Evolutionary conservation across 2,113 vertebrate species (phyloP), one percentile per base, ranked within the genome.

Genomic region (Astatoreochromis straeleni): DNA sequence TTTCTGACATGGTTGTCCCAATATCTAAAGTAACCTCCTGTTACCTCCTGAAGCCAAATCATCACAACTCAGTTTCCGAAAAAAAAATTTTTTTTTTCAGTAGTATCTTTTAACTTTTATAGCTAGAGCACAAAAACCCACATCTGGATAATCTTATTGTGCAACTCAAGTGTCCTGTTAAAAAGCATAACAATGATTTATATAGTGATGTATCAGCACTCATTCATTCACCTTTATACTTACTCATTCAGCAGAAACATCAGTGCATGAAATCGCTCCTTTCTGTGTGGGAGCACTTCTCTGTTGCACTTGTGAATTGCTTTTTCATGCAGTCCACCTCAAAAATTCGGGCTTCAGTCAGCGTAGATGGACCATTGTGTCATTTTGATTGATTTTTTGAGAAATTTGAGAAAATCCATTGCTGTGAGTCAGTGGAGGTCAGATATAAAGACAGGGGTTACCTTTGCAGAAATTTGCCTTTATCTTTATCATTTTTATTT

Each of bases 71-170:
- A 49, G 24, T 1, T 75, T 75, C 24, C 42, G n/a, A n/a, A 1
- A 12, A 49, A 29, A 7, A 10, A 3, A 1, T 0, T 47, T 47
- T 33, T 21, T 29, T 60, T 75, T n/a, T 0, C 40, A 47, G 0
- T 11, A 19, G 4, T 12, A 3, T 5, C 24, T 75, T 47, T 49
- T 16, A 45, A 12, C 24, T 7, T 75, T 29, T 12, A 75, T 49
- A 75, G 24, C 9, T 17, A 47, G 68, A 26, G 24, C 14, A 75
- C 40, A 11, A 75, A 47, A 11, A 1, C 9, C 6, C 9, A 31
- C 70, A n/a, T 31, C 24, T 75, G 14, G 14, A 75, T 47, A 75
- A 29, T 75, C 9, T 0, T 49, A 49, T 49, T 12, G 42, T 49
- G 16, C 16, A 5, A 12, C 9, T 78, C 16, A 78, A 49, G 70